phyloP scores from a whole-genome alignment of 2,888 invertebrate species.

The Parasteatoda lunata region DNA sequence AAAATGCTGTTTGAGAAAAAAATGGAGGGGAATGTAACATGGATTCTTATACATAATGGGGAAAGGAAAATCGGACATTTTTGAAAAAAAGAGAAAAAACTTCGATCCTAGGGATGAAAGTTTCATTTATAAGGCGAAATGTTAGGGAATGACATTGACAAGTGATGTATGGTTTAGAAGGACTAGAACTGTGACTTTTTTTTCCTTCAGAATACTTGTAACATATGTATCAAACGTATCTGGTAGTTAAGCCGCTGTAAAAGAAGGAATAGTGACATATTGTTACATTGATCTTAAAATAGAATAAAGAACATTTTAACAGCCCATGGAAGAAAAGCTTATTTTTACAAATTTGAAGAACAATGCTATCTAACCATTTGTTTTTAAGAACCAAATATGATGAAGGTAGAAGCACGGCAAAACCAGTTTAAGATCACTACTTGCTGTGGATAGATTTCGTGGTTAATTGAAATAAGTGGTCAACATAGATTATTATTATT shows the following conservation, averaged over 20 bases:
- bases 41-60: neutral
- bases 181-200: slow-evolving; percentile 3
- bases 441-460: too few species aligned
- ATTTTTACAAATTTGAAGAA: too few species aligned
- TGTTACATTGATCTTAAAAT: neutral
- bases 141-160: slow-evolving; percentile 42
- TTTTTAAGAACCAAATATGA: too few species aligned
- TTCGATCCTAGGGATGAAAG: slow-evolving; percentile 54
- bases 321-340: neutral
- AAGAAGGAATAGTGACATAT: neutral
- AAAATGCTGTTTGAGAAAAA: neutral
- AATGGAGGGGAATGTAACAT: slow-evolving; percentile 12
- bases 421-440: too few species aligned
- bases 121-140: slow-evolving; percentile 59
- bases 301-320: neutral
- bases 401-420: too few species aligned
- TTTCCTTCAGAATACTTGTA: neutral
- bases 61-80: slow-evolving; percentile 14
- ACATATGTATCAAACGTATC: slow-evolving; percentile 37
- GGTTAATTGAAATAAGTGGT: too few species aligned
- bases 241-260: neutral
- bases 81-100: slow-evolving; percentile 24
- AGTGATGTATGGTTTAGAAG: slow-evolving; percentile 48
- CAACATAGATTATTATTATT: too few species aligned
- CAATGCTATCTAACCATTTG: too few species aligned